phyloP scores from a whole-genome alignment of 2,113 vertebrate species.

The Dasyurus viverrinus region DNA sequence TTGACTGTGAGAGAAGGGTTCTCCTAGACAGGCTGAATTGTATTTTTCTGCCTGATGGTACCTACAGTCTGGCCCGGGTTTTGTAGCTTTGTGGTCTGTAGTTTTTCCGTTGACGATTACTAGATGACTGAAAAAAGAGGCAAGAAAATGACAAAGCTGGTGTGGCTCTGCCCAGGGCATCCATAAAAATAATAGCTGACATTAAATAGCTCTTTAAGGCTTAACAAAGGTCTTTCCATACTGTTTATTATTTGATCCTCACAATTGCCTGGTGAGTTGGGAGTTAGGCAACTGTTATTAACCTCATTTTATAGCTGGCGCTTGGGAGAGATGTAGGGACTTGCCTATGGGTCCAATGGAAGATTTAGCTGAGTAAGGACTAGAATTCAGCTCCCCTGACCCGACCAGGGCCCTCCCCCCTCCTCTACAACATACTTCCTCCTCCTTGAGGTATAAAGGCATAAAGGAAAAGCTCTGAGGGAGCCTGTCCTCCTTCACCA shows the following conservation, averaged over 20 bases:
- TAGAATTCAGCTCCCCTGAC: neutral
- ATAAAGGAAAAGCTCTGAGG: neutral
- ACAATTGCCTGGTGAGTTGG: neutral
- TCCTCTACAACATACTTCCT: neutral
- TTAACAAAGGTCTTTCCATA: neutral
- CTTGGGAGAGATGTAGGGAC: neutral
- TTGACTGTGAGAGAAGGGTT: neutral
- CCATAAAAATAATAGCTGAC: neutral
- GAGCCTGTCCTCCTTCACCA: neutral
- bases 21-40: neutral
- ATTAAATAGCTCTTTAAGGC: neutral
- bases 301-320: neutral
- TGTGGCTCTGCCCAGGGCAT: neutral
- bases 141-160: neutral
- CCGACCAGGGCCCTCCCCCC: neutral
- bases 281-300: neutral
- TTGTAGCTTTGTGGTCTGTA: neutral
- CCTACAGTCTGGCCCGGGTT: neutral
- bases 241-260: neutral
- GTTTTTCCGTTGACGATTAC: neutral
- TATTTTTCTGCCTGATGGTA: no score
- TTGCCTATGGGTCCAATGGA: neutral
- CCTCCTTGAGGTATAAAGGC: neutral
- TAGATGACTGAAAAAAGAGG: neutral
- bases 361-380: neutral